Evolutionary conservation across 1,140 invertebrate species (phyloP).

Genomic region (Monochamus saltuarius): DNA sequence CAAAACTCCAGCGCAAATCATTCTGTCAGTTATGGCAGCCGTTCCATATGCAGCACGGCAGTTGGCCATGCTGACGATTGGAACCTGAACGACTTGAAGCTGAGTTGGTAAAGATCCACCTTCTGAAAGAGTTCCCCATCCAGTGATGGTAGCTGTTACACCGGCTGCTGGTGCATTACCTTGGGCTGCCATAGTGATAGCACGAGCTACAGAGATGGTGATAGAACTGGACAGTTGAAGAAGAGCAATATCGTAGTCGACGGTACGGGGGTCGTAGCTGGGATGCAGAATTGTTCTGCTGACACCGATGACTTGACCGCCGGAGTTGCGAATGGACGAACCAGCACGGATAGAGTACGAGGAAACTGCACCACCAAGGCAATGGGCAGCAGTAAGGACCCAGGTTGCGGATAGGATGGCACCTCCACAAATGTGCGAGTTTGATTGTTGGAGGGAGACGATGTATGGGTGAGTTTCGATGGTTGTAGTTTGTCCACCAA

Average conservation of each 20-base stretch:
- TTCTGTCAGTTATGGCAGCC: constrained; percentile 46
- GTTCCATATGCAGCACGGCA: constrained; percentile 17
- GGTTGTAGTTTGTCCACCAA: too few relatives aligned
- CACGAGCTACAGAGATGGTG: neutral
- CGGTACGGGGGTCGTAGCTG: constrained; percentile 33
- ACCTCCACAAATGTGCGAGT: constrained; percentile 27
- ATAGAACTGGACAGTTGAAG: constrained; percentile 32
- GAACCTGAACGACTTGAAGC: constrained; percentile 14
- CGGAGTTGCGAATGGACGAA: neutral
- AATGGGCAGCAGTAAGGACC: constrained; percentile 25
- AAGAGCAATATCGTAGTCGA: constrained; percentile 48
- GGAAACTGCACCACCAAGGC: neutral
- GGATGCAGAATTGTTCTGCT: constrained; percentile 28
- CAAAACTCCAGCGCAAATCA: constrained; percentile 47
- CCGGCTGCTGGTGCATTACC: constrained; percentile 13
- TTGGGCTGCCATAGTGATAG: constrained; percentile 8
- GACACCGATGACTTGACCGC: neutral
- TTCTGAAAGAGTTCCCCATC: constrained; percentile 38
- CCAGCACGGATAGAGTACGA: constrained; percentile 2
- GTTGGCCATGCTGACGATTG: constrained; percentile 3
- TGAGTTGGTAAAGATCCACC: constrained; percentile 5
- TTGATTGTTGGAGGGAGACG: too few relatives aligned
- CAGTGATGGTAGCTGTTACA: constrained; percentile 21
- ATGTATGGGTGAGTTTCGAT: too few relatives aligned
- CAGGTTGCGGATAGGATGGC: constrained; percentile 19